phyloP scores from a whole-genome alignment of 1,140 invertebrate genomes.

The Diachasmimorpha longicaudata region DNA sequence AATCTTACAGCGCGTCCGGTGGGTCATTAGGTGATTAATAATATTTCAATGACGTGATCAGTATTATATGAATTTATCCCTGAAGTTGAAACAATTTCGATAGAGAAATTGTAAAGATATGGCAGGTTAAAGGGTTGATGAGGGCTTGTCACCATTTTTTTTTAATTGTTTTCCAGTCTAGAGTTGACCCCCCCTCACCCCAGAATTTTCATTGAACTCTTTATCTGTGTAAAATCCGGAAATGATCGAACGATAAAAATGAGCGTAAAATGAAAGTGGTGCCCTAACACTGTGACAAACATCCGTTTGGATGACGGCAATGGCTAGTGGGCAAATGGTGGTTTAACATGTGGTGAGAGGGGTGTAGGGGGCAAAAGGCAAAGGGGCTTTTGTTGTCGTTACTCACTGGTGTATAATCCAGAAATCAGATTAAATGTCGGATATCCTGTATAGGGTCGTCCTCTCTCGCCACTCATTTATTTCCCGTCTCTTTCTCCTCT shows the following conservation, averaged over 20 bases:
- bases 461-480: constrained; percentile 12
- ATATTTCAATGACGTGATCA: background rate
- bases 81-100: too few relatives aligned
- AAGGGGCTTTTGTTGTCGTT: constrained; percentile 32
- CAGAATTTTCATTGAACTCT: too few relatives aligned
- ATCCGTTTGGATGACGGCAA: background rate
- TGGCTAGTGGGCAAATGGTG: background rate
- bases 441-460: constrained; percentile 45
- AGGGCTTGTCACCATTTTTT: too few relatives aligned
- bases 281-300: background rate
- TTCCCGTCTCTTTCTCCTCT: constrained; percentile 25
- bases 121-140: too few relatives aligned
- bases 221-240: too few relatives aligned
- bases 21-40: background rate
- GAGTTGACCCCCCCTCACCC: too few relatives aligned
- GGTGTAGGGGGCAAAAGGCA: background rate
- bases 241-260: background rate
- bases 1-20: background rate
- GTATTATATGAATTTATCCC: background rate
- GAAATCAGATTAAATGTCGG: constrained; percentile 55
- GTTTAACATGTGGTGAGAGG: background rate
- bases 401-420: constrained; percentile 43
- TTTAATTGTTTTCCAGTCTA: too few relatives aligned
- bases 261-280: constrained; percentile 7
- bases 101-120: too few relatives aligned